Conservation (phyloP, 2,797 vertebrate genomes). For the Tamandua tetradactyla region DNA sequence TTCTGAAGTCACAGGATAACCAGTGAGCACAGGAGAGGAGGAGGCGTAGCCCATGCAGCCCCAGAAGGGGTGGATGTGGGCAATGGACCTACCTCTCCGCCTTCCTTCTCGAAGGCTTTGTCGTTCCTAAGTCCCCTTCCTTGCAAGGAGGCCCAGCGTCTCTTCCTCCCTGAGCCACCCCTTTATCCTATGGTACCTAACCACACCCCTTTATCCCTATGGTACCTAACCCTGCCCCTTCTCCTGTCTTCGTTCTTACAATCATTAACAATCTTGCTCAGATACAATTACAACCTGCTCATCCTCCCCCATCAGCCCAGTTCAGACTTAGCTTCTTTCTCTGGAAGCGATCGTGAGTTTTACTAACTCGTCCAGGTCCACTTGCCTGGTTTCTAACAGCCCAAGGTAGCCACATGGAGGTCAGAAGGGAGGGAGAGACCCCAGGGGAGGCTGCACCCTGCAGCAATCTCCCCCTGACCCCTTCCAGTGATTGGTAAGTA, state of each 20-base stretch:
- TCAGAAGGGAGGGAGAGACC: not conserved
- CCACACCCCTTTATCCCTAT: not conserved
- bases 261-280: not conserved
- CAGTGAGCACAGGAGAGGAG: not conserved
- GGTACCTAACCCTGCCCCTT: not conserved
- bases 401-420: too few species aligned
- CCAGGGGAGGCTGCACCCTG: not conserved
- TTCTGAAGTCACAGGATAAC: not conserved
- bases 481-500: not conserved
- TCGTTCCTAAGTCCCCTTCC: not conserved
- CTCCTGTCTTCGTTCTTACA: not conserved
- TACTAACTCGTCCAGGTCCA: not conserved
- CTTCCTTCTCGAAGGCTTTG: not conserved
- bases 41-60: not conserved
- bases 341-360: not conserved
- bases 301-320: not conserved
- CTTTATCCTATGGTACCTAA: not conserved
- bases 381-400: not conserved
- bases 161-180: not conserved
- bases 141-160: not conserved
- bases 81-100: too few species aligned
- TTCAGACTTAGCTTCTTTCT: not conserved
- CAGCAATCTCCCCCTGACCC: not conserved
- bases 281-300: accelerated
- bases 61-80: not conserved